Percentiles rank a stretch among this genome's conserved stretches.
Evolutionary conservation across 2,113 vertebrate species (phyloP).

Genomic region (Odontesthes bonariensis): DNA sequence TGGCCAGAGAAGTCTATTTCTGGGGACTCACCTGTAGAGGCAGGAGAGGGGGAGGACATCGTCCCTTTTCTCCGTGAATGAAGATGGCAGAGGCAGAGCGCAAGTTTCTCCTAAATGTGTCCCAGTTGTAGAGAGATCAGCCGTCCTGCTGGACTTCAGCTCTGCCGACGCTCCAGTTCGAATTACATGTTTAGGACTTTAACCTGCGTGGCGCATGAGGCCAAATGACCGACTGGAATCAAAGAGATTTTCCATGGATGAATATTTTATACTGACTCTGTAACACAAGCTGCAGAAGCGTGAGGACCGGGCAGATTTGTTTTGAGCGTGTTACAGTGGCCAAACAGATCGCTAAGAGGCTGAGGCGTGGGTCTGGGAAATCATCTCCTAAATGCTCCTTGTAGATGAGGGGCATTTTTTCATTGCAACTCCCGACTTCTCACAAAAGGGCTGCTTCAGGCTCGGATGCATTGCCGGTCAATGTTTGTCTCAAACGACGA

Average conservation of each 20-base stretch:
- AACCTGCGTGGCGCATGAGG: conserved; percentile 37
- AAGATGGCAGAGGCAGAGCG: conserved; percentile 27
- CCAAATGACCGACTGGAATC: conserved; percentile 59
- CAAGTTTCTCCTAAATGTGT: conserved; percentile 15
- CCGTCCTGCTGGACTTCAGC: conserved; percentile 3
- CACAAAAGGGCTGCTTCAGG: conserved; percentile 12
- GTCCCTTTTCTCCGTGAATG: conserved; percentile 21
- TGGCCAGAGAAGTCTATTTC: neutral
- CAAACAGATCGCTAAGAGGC: conserved; percentile 40
- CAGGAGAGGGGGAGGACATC: conserved; percentile 60
- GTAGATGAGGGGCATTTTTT: neutral
- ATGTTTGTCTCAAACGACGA: neutral
- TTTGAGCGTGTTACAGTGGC: conserved; percentile 30
- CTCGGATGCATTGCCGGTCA: neutral
- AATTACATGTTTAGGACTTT: conserved; percentile 57
- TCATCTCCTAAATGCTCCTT: conserved; percentile 11
- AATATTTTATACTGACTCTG: conserved; percentile 80
- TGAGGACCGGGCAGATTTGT: conserved; percentile 44
- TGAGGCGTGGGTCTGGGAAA: conserved; percentile 18
- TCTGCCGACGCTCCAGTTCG: conserved; percentile 19
- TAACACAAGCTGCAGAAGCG: conserved; percentile 69
- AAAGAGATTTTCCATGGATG: conserved; percentile 79
- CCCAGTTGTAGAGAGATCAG: conserved; percentile 2
- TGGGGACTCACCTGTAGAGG: conserved; percentile 68
- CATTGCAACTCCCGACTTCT: neutral